Evolutionary conservation across 2,888 invertebrate species (phyloP).

Genomic region (Microctonus aethiopoides): DNA sequence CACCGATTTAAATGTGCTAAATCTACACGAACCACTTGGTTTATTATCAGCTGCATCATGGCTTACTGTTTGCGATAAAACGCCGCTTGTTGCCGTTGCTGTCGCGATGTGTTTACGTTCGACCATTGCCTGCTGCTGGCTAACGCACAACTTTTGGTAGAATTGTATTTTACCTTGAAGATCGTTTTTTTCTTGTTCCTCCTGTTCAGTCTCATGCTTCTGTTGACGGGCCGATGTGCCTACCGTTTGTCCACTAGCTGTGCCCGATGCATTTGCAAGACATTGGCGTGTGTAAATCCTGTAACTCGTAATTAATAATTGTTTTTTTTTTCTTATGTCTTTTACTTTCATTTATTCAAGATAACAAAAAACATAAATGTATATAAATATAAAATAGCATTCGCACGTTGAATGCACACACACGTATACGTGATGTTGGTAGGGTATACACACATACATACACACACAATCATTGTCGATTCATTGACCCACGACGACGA

Average conservation of each 20-base stretch:
- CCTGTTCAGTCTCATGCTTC: conserved; percentile 58
- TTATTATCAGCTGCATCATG: conserved; percentile 33
- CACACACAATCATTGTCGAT: conserved; percentile 44
- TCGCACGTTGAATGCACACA: background rate
- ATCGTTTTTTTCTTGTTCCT: conserved; percentile 62
- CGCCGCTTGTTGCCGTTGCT: conserved; percentile 41
- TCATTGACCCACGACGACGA: conserved; percentile 68
- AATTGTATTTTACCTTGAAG: conserved; percentile 64
- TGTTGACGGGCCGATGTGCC: conserved; percentile 54
- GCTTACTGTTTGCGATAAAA: conserved; percentile 35
- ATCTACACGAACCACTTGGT: conserved; percentile 41
- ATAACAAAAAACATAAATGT: background rate
- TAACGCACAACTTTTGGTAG: conserved; percentile 65
- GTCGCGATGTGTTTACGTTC: conserved; percentile 71
- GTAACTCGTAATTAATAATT: conserved; percentile 39
- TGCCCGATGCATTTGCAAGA: conserved; percentile 59
- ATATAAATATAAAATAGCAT: background rate
- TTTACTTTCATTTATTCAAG: background rate
- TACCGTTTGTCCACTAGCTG: conserved; percentile 54
- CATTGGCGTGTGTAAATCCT: conserved; percentile 64
- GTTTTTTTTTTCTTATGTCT: background rate
- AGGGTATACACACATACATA: background rate
- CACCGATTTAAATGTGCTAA: conserved; percentile 59
- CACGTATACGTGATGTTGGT: background rate
- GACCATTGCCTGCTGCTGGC: conserved; percentile 58